phyloP scores from a whole-genome alignment of 2,113 vertebrate species.

The Lethenteron reissneri region DNA sequence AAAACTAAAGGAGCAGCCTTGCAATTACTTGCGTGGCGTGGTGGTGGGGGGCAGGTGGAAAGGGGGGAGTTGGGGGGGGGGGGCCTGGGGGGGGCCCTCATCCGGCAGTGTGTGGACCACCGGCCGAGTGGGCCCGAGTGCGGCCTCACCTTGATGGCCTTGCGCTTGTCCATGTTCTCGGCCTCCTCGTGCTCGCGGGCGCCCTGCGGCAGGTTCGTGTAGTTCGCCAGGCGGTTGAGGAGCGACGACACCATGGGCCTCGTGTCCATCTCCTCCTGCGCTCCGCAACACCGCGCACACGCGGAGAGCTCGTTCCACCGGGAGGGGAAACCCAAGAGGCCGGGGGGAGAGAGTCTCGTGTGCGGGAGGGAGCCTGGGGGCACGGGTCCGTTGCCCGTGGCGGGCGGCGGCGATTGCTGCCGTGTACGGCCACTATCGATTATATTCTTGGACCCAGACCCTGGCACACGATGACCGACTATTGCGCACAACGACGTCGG shows the following conservation, averaged over 20 bases:
- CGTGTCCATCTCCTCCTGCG: conserved; percentile 92
- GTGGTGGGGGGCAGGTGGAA: too few species aligned
- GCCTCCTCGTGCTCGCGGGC: conserved; percentile 49
- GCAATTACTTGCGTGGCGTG: too few species aligned
- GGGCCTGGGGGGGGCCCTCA: too few species aligned
- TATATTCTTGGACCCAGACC: neutral
- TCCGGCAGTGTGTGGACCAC: too few species aligned
- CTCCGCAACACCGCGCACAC: conserved; percentile 7
- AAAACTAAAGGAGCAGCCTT: too few species aligned
- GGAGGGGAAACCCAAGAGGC: conserved; percentile 6
- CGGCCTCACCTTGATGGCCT: neutral
- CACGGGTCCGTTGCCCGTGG: neutral
- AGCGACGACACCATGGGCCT: conserved; percentile 94
- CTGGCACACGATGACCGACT: too few species aligned
- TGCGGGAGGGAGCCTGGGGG: conserved; percentile 1
- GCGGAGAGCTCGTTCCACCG: conserved; percentile 1
- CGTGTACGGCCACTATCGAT: neutral
- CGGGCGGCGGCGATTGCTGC: neutral
- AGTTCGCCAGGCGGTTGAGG: conserved; percentile 85
- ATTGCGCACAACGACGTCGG: too few species aligned
- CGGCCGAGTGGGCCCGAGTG: too few species aligned
- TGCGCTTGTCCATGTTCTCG: neutral
- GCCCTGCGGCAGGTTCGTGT: conserved; percentile 81
- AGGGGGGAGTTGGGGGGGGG: too few species aligned
- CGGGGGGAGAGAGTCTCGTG: conserved; percentile 5